Evolutionary conservation across 2,113 vertebrate genomes (phyloP).

Genomic region (Tychaedon coryphoeus): DNA sequence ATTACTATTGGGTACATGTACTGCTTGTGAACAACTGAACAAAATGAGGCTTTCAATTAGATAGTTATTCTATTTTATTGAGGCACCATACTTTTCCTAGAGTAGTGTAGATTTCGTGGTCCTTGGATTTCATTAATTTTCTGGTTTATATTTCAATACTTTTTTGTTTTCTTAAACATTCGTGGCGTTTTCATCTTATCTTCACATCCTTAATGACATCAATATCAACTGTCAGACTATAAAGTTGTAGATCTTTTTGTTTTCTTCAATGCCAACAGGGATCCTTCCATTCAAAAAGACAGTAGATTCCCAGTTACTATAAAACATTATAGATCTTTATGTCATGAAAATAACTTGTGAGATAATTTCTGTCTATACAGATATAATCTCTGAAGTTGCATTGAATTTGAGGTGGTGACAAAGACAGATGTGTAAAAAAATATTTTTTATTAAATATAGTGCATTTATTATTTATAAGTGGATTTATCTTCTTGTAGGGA

Average conservation of each 20-base stretch:
- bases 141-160: not conserved
- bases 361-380: not conserved
- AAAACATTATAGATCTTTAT: not conserved
- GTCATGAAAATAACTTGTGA: not conserved
- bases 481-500: not conserved
- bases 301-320: not conserved
- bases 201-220: not conserved
- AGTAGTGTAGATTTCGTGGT: not conserved
- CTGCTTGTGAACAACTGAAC: not conserved
- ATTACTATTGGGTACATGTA: not conserved
- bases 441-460: not conserved
- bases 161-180: not conserved
- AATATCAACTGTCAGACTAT: not conserved
- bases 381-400: not conserved
- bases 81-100: not conserved
- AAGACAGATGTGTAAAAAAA: not conserved
- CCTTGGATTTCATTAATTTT: not conserved
- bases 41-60: not conserved
- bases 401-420: not conserved
- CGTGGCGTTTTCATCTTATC: not conserved
- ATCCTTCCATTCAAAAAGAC: not conserved
- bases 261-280: not conserved
- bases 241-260: not conserved
- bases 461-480: not conserved
- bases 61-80: conserved; percentile 1